These are phyloP conservation scores for Neolamprologus cancellatus DNA, from an alignment of 2,113 vertebrate species.

Conservation along the genomic window DNA sequence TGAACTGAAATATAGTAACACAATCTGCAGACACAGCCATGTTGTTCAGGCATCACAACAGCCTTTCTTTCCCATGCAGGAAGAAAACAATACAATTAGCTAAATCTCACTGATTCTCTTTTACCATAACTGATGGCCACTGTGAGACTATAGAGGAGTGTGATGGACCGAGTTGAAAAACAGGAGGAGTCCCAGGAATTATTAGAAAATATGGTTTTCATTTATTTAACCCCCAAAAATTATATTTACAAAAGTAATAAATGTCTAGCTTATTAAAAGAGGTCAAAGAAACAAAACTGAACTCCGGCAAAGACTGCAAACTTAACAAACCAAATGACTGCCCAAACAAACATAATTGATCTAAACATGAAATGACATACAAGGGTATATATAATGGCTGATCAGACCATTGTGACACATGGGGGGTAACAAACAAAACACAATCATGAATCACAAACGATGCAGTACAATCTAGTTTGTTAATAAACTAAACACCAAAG, in stretches of 20 bases:
- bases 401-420: not conserved
- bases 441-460: not conserved
- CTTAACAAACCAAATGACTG: not conserved
- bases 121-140: not conserved
- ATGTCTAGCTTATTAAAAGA: not conserved
- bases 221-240: not conserved
- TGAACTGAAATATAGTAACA: not conserved
- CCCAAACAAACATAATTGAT: not conserved
- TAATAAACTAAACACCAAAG: not conserved
- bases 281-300: not conserved
- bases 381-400: not conserved
- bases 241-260: not conserved
- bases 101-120: not conserved
- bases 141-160: not conserved
- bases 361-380: not conserved
- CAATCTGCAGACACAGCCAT: not conserved
- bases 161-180: not conserved
- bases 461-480: not conserved
- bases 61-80: not conserved
- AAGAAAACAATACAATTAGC: not conserved
- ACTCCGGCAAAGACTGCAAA: accelerated
- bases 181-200: accelerated
- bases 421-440: not conserved
- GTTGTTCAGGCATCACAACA: not conserved
- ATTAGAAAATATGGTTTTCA: not conserved